These are phyloP conservation scores for Isichthys henryi DNA, from an alignment of 2,113 vertebrate genomes.

Conservation along the genomic window DNA sequence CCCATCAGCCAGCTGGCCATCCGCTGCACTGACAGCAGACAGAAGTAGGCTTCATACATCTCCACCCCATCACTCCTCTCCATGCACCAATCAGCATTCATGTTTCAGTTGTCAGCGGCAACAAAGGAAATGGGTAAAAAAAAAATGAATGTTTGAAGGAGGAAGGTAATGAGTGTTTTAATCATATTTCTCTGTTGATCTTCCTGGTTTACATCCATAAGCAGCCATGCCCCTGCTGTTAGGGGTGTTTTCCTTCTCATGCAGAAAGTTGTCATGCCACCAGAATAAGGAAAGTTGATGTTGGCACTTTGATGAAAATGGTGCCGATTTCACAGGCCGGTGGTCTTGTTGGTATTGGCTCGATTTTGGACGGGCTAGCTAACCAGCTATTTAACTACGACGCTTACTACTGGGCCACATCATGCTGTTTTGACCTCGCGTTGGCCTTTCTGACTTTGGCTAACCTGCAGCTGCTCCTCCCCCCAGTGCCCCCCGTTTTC, in stretches of 20 bases:
- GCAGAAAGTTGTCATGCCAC: not conserved
- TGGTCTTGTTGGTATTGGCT: not conserved
- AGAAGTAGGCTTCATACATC: slow-evolving; percentile 71
- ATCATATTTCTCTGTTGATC: not conserved
- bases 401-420: not conserved
- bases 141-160: not conserved
- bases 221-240: not conserved
- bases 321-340: not conserved
- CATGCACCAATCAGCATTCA: slow-evolving; percentile 72
- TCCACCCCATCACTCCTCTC: slow-evolving; percentile 62
- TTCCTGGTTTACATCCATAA: not conserved
- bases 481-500: slow-evolving; percentile 82
- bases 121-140: slow-evolving; percentile 47
- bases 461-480: slow-evolving; percentile 15
- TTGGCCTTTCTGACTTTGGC: not conserved
- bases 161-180: not conserved
- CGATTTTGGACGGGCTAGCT: not conserved
- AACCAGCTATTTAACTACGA: not conserved
- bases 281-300: not conserved
- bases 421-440: not conserved
- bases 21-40: slow-evolving; percentile 69
- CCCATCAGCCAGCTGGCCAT: slow-evolving; percentile 69
- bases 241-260: not conserved
- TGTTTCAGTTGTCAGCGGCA: slow-evolving; percentile 70
- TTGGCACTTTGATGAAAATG: not conserved